Evolutionary conservation across 2,113 vertebrate species (phyloP).

Genomic region (Oceanodroma tethys): DNA sequence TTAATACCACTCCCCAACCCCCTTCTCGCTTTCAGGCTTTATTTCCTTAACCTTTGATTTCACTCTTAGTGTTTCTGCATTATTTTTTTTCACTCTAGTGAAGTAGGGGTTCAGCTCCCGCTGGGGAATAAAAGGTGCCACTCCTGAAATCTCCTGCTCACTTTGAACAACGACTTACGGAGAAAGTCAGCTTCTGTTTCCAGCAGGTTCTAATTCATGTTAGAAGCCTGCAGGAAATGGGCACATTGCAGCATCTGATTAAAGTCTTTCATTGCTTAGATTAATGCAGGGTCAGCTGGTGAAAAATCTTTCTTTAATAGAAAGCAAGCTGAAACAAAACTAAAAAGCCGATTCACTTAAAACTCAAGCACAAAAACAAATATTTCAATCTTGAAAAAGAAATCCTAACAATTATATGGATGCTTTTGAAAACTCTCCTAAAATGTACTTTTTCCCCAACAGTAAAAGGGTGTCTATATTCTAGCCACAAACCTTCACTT

Average conservation of each 20-base stretch:
- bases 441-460: background rate
- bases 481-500: background rate
- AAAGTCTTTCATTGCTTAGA: conserved; percentile 38
- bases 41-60: conserved; percentile 40
- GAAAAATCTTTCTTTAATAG: conserved; percentile 20
- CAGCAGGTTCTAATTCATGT: conserved; percentile 28
- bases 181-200: conserved; percentile 41
- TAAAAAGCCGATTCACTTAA: background rate
- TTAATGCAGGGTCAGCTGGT: conserved; percentile 25
- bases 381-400: background rate
- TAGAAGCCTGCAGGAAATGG: conserved; percentile 45
- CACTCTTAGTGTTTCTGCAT: background rate
- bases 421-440: background rate
- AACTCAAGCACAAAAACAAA: background rate
- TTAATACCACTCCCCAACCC: background rate
- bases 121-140: background rate
- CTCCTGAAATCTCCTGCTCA: conserved; percentile 6
- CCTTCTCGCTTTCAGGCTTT: background rate
- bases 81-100: accelerated
- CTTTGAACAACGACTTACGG: background rate
- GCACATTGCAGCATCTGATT: conserved; percentile 48
- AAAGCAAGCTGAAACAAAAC: conserved; percentile 14
- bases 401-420: background rate
- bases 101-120: background rate
- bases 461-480: background rate